A percentile compares a stretch with the other conserved stretches of the same genome.
Evolutionary conservation across 2,888 invertebrate species (phyloP).

Genomic region (Athalia rosae): DNA sequence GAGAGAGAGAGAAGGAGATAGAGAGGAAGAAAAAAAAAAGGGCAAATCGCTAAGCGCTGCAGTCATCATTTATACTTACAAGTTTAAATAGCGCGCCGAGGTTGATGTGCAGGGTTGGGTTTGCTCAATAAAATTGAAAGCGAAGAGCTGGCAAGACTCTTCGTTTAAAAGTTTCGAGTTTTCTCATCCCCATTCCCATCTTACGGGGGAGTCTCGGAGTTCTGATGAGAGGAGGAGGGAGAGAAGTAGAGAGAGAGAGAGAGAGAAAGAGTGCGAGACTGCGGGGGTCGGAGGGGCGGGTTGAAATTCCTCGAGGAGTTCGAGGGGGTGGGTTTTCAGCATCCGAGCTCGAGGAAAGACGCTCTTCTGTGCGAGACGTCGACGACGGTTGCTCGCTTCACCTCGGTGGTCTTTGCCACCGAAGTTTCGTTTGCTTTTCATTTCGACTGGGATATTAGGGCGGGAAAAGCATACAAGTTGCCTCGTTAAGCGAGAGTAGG

Average conservation of each 20-base stretch:
- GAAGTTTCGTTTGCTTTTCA: slow-evolving; percentile 44
- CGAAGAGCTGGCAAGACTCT: not conserved
- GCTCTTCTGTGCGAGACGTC: too few relatives aligned
- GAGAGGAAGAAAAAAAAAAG: too few relatives aligned
- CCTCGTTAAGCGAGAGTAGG: slow-evolving; percentile 20
- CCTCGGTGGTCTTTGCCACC: not conserved
- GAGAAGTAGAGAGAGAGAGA: too few relatives aligned
- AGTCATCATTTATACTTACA: slow-evolving; percentile 20
- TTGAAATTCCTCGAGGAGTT: too few relatives aligned
- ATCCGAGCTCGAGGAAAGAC: too few relatives aligned
- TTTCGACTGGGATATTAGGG: slow-evolving; percentile 28
- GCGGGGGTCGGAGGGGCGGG: too few relatives aligned
- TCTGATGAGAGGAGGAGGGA: too few relatives aligned
- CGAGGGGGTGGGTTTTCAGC: not conserved
- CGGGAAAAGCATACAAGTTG: slow-evolving; percentile 41
- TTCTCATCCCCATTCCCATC: not conserved
- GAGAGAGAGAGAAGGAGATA: too few relatives aligned
- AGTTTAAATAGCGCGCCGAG: not conserved
- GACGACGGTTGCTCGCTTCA: too few relatives aligned
- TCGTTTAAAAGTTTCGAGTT: slow-evolving; percentile 15
- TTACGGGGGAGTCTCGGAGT: too few relatives aligned
- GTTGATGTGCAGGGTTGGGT: too few relatives aligned
- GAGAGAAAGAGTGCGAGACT: too few relatives aligned
- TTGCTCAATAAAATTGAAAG: slow-evolving; percentile 1
- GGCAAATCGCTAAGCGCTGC: not conserved